phyloP scores from a whole-genome alignment of 1,140 invertebrate species.

The Hylyphantes graminicola region DNA sequence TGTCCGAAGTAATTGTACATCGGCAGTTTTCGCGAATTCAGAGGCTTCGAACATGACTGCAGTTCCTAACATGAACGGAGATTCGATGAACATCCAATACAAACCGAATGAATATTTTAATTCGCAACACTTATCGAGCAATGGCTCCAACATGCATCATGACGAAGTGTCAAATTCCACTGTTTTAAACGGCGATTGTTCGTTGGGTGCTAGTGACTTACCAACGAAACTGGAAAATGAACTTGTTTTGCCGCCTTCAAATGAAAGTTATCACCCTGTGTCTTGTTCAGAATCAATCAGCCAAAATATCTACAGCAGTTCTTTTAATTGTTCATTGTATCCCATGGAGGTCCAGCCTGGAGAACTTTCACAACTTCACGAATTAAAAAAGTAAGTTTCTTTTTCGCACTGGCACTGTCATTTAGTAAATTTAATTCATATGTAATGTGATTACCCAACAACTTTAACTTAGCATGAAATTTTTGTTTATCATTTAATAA shows the following conservation, averaged over 20 bases:
- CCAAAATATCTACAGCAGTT: slow-evolving; percentile 37
- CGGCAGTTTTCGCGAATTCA: slow-evolving; percentile 24
- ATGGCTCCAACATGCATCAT: slow-evolving; percentile 4
- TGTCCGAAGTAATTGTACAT: slow-evolving; percentile 45
- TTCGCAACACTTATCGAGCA: slow-evolving; percentile 32
- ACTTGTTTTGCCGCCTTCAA: slow-evolving; percentile 36
- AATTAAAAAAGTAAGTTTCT: slow-evolving; percentile 63
- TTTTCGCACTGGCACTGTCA: not conserved
- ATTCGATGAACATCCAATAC: slow-evolving; percentile 34
- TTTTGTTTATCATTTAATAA: too few species aligned
- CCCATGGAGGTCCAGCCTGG: slow-evolving; percentile 60
- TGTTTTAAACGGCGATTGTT: slow-evolving; percentile 48
- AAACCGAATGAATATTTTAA: slow-evolving; percentile 51
- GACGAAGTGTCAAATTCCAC: slow-evolving; percentile 26
- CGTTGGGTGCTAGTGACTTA: slow-evolving; percentile 37
- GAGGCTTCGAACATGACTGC: slow-evolving; percentile 26
- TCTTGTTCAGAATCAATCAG: slow-evolving; percentile 47
- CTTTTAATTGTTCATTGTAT: slow-evolving; percentile 60
- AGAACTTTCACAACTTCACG: slow-evolving; percentile 62
- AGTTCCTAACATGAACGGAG: slow-evolving; percentile 45
- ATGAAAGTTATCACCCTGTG: slow-evolving; percentile 20
- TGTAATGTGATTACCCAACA: too few species aligned
- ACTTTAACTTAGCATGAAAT: too few species aligned
- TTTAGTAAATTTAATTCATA: not conserved
- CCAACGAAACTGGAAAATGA: slow-evolving; percentile 47